phyloP scores from a whole-genome alignment of 2,113 vertebrate species.

The Elachura formosa region DNA sequence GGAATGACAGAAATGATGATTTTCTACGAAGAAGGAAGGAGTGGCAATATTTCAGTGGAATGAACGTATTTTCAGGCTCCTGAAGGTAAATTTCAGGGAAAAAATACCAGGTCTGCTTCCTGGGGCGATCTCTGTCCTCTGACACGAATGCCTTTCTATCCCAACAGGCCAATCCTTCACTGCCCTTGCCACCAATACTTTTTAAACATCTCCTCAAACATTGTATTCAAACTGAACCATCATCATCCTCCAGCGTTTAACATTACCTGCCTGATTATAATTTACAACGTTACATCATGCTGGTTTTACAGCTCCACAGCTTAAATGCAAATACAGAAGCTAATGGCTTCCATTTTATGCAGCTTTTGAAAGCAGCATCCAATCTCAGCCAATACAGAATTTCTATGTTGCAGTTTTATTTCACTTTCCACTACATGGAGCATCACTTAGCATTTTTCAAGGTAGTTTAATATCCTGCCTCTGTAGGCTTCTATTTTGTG shows the following conservation, averaged over 20 bases:
- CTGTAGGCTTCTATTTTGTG: not conserved
- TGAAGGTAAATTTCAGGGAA: not conserved
- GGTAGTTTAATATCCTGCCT: not conserved
- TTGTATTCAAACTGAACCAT: not conserved
- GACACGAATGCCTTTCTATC: not conserved
- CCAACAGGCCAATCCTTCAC: not conserved
- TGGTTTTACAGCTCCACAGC: not conserved
- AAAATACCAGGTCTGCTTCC: not conserved
- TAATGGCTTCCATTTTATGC: not conserved
- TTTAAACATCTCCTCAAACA: not conserved
- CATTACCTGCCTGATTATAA: conserved; percentile 6
- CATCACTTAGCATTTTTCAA: not conserved
- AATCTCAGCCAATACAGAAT: not conserved
- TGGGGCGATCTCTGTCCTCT: not conserved
- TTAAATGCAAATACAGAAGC: conserved; percentile 41
- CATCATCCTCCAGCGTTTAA: not conserved
- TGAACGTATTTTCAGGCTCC: not conserved
- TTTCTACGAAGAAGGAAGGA: not conserved
- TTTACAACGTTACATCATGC: conserved; percentile 4
- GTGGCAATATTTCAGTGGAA: not conserved
- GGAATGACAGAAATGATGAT: not conserved
- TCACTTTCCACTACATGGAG: not conserved
- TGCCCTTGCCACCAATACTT: not conserved
- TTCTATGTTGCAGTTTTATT: not conserved
- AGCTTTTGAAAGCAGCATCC: not conserved